These are phyloP conservation scores for Decapterus maruadsi DNA, from an alignment of 2,797 vertebrate species.

Conservation along the genomic window DNA sequence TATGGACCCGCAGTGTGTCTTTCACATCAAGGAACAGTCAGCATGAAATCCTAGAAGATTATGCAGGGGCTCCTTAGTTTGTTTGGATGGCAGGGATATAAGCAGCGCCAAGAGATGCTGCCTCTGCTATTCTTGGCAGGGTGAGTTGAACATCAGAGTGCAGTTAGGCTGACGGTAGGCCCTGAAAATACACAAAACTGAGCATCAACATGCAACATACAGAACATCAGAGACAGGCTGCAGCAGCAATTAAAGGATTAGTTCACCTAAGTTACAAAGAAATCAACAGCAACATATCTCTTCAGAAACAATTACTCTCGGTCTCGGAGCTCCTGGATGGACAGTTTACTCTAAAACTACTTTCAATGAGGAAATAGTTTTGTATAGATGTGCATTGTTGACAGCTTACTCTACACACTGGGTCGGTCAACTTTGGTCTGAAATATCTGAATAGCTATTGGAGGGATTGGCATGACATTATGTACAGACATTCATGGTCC, in stretches of 20 bases:
- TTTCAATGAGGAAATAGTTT: not conserved
- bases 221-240: conserved; percentile 27
- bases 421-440: not conserved
- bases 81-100: conserved; percentile 47
- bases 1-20: conserved; percentile 56
- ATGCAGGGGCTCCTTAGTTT: conserved; percentile 53
- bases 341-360: not conserved
- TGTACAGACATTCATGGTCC: not conserved
- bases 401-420: not conserved
- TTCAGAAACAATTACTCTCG: conserved; percentile 19
- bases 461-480: not conserved
- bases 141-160: conserved; percentile 32
- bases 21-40: conserved; percentile 59
- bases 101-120: conserved; percentile 49
- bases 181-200: conserved; percentile 55
- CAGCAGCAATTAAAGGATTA: conserved; percentile 28
- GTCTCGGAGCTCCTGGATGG: conserved; percentile 2
- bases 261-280: conserved; percentile 34
- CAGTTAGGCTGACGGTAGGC: conserved; percentile 23
- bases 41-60: conserved; percentile 74
- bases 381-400: not conserved
- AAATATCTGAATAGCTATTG: not conserved
- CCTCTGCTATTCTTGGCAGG: conserved; percentile 75
- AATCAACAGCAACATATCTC: conserved; percentile 9
- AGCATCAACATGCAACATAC: conserved; percentile 29